Percentiles rank a stretch among this genome's conserved stretches.
phyloP scores from a whole-genome alignment of 2,113 vertebrate species.

The Crotalus tigris region DNA sequence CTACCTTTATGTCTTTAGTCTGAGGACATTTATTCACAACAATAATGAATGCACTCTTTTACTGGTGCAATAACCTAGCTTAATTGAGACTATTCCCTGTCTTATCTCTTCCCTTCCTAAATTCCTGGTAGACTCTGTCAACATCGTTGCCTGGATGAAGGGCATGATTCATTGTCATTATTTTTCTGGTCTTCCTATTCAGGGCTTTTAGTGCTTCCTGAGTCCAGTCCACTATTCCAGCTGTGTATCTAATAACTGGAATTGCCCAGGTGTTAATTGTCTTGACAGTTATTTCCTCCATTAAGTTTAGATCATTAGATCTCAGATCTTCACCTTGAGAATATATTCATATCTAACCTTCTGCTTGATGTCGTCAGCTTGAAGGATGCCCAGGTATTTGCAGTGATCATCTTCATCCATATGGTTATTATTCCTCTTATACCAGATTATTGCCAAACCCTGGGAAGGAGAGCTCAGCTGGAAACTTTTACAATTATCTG shows the following conservation, averaged over 20 bases:
- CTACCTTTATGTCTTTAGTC: too few species aligned
- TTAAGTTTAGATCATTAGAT: background rate
- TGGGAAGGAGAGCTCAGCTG: background rate
- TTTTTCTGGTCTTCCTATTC: background rate
- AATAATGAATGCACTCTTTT: too few species aligned
- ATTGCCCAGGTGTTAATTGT: background rate
- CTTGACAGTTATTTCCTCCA: background rate
- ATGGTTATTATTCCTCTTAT: background rate
- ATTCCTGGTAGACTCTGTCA: too few species aligned
- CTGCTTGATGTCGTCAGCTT: background rate
- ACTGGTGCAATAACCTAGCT: too few species aligned
- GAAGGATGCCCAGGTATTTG: background rate
- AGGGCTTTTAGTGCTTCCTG: background rate
- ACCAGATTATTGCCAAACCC: background rate
- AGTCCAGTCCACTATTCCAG: too few species aligned
- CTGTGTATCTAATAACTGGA: background rate
- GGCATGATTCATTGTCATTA: background rate
- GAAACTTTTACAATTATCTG: slow-evolving; percentile 11
- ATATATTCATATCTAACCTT: background rate
- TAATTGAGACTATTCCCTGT: too few species aligned
- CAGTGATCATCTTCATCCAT: background rate
- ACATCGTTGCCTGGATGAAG: background rate
- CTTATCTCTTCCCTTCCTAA: too few species aligned
- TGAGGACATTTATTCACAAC: too few species aligned
- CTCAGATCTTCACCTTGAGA: background rate